phyloP scores from a whole-genome alignment of 2,113 vertebrate genomes.

The Grus americana region DNA sequence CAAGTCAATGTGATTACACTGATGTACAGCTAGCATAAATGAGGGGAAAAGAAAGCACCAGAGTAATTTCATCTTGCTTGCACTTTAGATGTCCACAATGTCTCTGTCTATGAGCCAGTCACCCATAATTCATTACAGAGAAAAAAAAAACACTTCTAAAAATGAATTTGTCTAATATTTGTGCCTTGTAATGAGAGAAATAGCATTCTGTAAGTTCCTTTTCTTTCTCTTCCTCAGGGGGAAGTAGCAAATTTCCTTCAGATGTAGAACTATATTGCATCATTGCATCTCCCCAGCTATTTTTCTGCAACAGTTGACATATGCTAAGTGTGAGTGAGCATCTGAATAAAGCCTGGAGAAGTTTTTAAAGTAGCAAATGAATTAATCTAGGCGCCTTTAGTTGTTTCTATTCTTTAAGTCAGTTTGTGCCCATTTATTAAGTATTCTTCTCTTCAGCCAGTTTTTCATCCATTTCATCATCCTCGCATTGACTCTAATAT shows the following conservation, averaged over 20 bases:
- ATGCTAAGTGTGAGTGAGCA: neutral
- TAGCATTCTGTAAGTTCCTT: neutral
- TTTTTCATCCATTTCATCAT: constrained; percentile 9
- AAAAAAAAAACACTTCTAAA: neutral
- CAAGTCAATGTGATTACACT: neutral
- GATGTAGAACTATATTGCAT: neutral
- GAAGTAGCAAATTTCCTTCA: neutral
- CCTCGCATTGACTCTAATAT: neutral
- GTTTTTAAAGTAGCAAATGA: neutral
- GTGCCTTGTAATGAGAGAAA: neutral
- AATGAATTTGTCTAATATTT: neutral
- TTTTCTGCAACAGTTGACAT: neutral
- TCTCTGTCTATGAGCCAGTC: neutral
- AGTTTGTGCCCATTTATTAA: neutral
- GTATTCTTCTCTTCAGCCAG: neutral
- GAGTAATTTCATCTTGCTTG: neutral
- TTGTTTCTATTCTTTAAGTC: neutral
- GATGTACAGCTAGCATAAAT: neutral
- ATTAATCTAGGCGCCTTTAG: neutral
- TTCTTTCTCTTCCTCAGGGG: neutral
- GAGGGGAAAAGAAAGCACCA: neutral
- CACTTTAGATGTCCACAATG: neutral
- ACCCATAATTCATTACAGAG: neutral
- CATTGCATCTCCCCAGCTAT: neutral
- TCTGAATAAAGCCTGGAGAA: neutral